Evolutionary conservation across 2,797 vertebrate species (phyloP), one percentile per base, ranked within the genome.

Genomic region (Paratrypauchen microcephalus): DNA sequence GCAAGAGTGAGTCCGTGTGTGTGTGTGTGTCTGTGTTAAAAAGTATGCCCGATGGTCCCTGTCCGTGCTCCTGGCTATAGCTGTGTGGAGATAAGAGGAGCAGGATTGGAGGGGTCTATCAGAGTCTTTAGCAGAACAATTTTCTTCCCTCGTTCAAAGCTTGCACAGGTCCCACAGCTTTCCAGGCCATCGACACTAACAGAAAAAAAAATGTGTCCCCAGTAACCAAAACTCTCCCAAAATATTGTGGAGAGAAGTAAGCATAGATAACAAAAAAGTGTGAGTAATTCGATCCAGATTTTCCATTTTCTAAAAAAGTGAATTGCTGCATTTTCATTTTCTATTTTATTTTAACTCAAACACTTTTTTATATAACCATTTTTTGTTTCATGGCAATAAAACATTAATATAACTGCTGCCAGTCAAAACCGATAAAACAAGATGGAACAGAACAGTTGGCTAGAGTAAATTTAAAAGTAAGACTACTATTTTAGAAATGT

Each of bases 41-140:
- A 26, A 61, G 67, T 76, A 55, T 56, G 21, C 19, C 21, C 39
- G 23, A 47, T 12, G 41, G 67, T 69, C 65, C 62, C 65, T 55
- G 54, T 79, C 41, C 55, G 66, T 77, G 81, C 69, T 72, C 63
- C 58, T 76, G 70, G 70, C 69, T 73, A 58, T 70, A 68, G 67
- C 55, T 67, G 76, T 67, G 73, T 65, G 73, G 21, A 78, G 85
- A 88, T 87, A 87, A 86, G 76, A 73, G 66, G 67, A 45, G 55
- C 70, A 65, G 1, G 23, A 2, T 48, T 58, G 30, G 65, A 56
- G 32, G 56, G 48, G 48, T 68, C 67, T 79, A 62, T 81, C 66
- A 50, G 68, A 73, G 73, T 85, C 71, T 82, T 77, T 73, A 81
- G 73, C 62, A 61, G 71, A 81, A 72, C 24, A 16, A 69, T 79